Evolutionary conservation across 1,140 invertebrate species (phyloP).

Genomic region (Diprion similis): DNA sequence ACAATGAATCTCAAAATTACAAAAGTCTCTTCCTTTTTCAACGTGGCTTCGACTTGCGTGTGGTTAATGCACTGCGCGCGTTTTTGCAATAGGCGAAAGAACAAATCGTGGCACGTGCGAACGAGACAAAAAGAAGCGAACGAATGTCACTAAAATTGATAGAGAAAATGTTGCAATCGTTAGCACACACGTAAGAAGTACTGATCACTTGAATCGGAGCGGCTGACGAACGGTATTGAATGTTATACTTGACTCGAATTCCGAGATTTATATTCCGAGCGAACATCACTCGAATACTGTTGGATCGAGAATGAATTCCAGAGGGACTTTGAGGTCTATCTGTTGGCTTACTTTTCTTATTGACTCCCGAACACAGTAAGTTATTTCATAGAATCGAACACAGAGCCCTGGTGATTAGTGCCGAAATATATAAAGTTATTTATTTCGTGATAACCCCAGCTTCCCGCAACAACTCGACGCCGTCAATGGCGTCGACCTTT

Average conservation of each 20-base stretch:
- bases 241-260: no score
- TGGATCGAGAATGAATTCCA: conserved; percentile 36
- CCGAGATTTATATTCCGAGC: background rate
- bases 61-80: no score
- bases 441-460: conserved; percentile 53
- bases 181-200: no score
- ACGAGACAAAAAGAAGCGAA: no score
- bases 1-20: background rate
- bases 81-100: no score
- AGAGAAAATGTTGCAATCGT: no score
- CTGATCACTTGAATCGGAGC: no score
- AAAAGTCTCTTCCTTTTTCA: background rate
- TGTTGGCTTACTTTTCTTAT: conserved; percentile 39
- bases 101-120: no score
- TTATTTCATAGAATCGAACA: conserved; percentile 54
- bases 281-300: conserved; percentile 21
- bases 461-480: conserved; percentile 36
- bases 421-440: conserved; percentile 56
- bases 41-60: background rate
- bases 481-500: conserved; percentile 42
- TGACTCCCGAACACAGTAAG: conserved; percentile 48
- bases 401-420: conserved; percentile 45
- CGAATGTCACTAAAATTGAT: no score
- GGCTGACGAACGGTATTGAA: no score
- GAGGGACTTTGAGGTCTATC: conserved; percentile 27